Conservation (phyloP, 2,888 invertebrate genomes). For the Cerastoderma edule region DNA sequence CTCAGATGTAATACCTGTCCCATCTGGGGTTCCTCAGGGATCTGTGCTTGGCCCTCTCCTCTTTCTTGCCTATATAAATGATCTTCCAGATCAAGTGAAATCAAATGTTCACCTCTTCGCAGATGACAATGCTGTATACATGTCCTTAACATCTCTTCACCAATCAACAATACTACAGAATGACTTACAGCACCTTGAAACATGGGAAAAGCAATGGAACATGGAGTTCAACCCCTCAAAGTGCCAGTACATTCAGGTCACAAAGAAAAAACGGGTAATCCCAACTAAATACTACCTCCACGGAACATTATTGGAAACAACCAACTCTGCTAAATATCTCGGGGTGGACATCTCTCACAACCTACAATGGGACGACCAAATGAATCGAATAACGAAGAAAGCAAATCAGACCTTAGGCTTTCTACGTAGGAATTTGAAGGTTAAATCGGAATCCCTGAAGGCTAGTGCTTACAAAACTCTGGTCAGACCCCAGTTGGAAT, state of each 20-base stretch:
- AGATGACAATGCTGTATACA: conserved; percentile 31
- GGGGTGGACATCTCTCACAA: conserved; percentile 23
- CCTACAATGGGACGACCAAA: too few species aligned
- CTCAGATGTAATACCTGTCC: too few species aligned
- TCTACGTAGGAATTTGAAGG: too few species aligned
- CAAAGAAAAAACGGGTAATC: conserved; percentile 5
- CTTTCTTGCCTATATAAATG: conserved; percentile 15
- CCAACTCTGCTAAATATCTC: conserved; percentile 12
- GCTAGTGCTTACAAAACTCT: too few species aligned
- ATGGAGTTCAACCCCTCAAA: conserved; percentile 36
- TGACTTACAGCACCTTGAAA: conserved; percentile 16
- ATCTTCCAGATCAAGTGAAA: background rate
- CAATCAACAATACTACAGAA: conserved; percentile 7
- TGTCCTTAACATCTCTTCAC: background rate
- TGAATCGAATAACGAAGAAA: too few species aligned
- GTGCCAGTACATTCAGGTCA: conserved; percentile 12
- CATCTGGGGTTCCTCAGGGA: conserved; percentile 4
- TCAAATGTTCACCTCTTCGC: conserved; percentile 30
- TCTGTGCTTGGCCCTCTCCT: background rate
- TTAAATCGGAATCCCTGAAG: too few species aligned
- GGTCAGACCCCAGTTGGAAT: too few species aligned
- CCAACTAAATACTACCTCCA: background rate
- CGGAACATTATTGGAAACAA: conserved; percentile 15
- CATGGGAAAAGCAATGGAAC: conserved; percentile 22
- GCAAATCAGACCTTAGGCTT: too few species aligned